Evolutionary conservation across 2,113 vertebrate species (phyloP).

Genomic region (Pardalotus punctatus): DNA sequence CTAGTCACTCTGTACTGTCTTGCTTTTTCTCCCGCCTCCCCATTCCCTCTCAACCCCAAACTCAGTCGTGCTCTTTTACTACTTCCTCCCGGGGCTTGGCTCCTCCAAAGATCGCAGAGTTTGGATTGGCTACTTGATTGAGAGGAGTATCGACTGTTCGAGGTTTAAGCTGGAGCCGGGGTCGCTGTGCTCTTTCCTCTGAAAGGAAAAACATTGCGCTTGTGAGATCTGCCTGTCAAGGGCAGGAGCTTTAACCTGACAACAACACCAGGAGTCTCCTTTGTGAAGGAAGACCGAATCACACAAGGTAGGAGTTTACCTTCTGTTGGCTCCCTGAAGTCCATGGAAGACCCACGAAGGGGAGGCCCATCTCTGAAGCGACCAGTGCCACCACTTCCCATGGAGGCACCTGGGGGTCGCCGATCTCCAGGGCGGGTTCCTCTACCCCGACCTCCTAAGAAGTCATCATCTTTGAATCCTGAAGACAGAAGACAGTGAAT

Average conservation of each 20-base stretch:
- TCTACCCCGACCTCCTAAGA: conserved; percentile 85
- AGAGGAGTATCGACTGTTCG: conserved; percentile 93
- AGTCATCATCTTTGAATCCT: conserved; percentile 94
- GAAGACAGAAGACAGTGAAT: conserved; percentile 14
- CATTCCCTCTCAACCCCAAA: conserved; percentile 58
- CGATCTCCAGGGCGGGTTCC: conserved; percentile 87
- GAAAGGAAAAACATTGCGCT: background rate
- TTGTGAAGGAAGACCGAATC: fast-evolving
- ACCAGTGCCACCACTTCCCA: conserved; percentile 72
- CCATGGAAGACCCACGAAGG: conserved; percentile 81
- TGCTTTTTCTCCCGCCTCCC: conserved; percentile 60
- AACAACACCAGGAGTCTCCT: background rate
- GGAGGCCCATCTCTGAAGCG: conserved; percentile 91
- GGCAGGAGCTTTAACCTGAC: background rate
- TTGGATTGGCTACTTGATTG: conserved; percentile 99
- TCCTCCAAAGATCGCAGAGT: conserved; percentile 98
- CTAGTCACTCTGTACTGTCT: conserved; percentile 66
- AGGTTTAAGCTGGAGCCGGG: conserved; percentile 95
- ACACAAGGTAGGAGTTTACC: conserved; percentile 64
- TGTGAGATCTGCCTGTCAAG: background rate
- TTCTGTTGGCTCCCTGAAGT: conserved; percentile 98
- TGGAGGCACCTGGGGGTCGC: conserved; percentile 75
- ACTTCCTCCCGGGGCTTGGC: conserved; percentile 96
- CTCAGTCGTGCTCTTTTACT: conserved; percentile 88
- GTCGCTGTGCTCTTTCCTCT: conserved; percentile 97